phyloP scores from a whole-genome alignment of 2,888 invertebrate genomes.

The Sylvicola fuscatus region DNA sequence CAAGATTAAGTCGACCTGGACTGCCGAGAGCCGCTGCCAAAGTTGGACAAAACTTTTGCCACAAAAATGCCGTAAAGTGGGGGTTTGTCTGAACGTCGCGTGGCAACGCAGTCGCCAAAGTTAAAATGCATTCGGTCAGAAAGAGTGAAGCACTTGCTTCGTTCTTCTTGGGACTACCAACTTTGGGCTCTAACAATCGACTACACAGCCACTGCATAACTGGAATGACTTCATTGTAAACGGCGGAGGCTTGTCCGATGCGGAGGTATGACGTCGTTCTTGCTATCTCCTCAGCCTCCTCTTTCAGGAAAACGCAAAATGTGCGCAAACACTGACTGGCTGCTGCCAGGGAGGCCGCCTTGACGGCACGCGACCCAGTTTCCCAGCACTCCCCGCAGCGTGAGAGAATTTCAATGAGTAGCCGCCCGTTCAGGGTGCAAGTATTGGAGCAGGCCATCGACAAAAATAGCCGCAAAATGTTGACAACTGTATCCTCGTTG shows the following conservation, averaged over 20 bases:
- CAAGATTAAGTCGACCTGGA: conserved; percentile 44
- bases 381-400: conserved; percentile 69
- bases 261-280: conserved; percentile 28
- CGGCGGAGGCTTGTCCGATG: conserved; percentile 46
- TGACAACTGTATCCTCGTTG: conserved; percentile 68
- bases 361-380: conserved; percentile 54
- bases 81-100: conserved; percentile 64
- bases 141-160: conserved; percentile 36
- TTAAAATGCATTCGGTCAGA: conserved; percentile 68
- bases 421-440: conserved; percentile 73
- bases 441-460: conserved; percentile 75
- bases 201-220: conserved; percentile 78
- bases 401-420: conserved; percentile 70
- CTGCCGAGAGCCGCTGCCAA: conserved; percentile 74
- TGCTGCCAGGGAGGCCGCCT: conserved; percentile 75
- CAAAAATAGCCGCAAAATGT: conserved; percentile 45
- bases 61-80: conserved; percentile 71
- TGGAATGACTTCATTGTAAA: conserved; percentile 77
- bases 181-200: conserved; percentile 58
- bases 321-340: conserved; percentile 75
- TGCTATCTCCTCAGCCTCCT: conserved; percentile 30
- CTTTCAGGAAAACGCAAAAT: conserved; percentile 58
- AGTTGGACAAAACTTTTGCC: conserved; percentile 86
- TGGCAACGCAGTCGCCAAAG: conserved; percentile 63
- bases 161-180: conserved; percentile 22